Conservation (phyloP, 2,888 invertebrate species). For the Anorthoa munda region DNA sequence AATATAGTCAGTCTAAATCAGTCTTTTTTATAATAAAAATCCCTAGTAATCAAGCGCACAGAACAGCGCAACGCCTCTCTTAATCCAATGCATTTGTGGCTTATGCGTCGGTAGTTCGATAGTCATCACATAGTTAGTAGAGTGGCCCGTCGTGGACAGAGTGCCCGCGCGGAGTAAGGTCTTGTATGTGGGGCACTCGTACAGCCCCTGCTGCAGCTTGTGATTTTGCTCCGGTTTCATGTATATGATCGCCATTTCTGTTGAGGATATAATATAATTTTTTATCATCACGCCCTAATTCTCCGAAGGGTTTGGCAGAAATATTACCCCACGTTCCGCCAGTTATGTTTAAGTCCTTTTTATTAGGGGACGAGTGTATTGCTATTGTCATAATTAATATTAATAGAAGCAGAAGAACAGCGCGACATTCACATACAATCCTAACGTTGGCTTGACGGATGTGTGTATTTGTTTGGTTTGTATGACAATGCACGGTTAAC, state of each 20-base stretch:
- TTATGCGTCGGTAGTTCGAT: constrained; percentile 92
- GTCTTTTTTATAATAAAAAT: too few species aligned
- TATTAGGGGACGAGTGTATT: too few species aligned
- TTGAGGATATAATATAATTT: neutral
- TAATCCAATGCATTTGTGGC: constrained; percentile 94
- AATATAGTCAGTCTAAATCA: neutral
- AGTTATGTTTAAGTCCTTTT: too few species aligned
- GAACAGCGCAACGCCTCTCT: constrained; percentile 94
- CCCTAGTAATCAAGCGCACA: constrained; percentile 93
- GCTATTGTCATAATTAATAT: too few species aligned
- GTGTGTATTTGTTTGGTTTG: too few species aligned
- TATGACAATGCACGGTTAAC: too few species aligned
- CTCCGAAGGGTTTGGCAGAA: too few species aligned
- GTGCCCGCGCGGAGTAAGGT: constrained; percentile 94
- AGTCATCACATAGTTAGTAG: constrained; percentile 96
- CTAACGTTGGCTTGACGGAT: too few species aligned
- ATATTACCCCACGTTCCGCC: too few species aligned
- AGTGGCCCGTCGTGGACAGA: constrained; percentile 95
- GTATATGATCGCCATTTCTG: constrained; percentile 93
- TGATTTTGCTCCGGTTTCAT: constrained; percentile 93
- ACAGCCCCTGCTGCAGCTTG: constrained; percentile 86
- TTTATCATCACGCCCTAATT: too few species aligned
- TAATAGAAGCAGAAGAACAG: too few species aligned
- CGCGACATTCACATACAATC: too few species aligned
- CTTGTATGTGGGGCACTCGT: constrained; percentile 95